Evolutionary conservation across 2,888 invertebrate genomes (phyloP), one percentile per base, ranked within the genome.

Genomic region (Diadromus collaris): DNA sequence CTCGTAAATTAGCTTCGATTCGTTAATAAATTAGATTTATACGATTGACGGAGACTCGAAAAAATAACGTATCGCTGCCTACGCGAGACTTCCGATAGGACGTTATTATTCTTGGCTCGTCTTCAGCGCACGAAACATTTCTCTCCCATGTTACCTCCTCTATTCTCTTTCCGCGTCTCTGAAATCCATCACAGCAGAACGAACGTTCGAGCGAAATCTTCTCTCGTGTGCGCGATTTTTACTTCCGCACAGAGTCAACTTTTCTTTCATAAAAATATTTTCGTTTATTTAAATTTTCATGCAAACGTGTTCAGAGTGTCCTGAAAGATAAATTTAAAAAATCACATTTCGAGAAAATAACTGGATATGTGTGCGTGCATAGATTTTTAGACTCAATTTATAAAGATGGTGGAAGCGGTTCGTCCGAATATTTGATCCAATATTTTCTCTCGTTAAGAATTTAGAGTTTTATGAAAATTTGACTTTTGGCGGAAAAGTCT

Each of bases 21-120:
- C 56, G 56, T 70, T 60, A 54, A 61, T 78, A 64, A 78, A 78
- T 79, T 68, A 63, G 16, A n/a, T 68, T 63, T 51, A 48, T 61
- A 60, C 78, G 74, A 74, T 78, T 65, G 60, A 27, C 21, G 24
- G 21, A 58, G 21, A 44, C 46, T 24, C 54, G 58, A 27, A 67
- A 27, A 68, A 44, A 60, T 13, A 46, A 21, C 34, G 41, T 38
- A 19, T 51, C 29, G 29, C 44, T 61, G 34, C 34, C 48, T 54
- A 24, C 34, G 61, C 61, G 34, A 46, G 67, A 76, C 48, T 64
- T 63, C 32, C 68, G 34, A 51, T 69, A 67, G 63, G 16, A 54
- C 54, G 56, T 38, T 70, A 75, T 76, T 79, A 79, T 79, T 76
- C 58, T 71, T 79, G 70, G 67, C 76, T 72, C 48, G 56, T 29